Evolutionary conservation across 2,888 invertebrate species (phyloP).

Genomic region (Lasioglossum villosulum): DNA sequence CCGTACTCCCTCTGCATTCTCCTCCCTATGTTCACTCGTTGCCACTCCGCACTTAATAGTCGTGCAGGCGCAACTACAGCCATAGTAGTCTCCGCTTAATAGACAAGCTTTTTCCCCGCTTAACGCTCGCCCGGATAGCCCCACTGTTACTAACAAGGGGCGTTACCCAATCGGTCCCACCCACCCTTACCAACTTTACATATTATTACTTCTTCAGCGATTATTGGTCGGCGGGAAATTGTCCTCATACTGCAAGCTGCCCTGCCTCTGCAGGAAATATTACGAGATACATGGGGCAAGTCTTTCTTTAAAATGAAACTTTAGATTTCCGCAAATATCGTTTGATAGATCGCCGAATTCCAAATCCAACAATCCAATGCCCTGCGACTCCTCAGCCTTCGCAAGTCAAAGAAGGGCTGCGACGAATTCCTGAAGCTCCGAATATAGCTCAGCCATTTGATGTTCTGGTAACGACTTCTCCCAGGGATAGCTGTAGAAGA

Average conservation of each 20-base stretch:
- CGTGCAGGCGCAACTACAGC: conserved; percentile 27
- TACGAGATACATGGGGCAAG: background rate
- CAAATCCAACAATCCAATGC: background rate
- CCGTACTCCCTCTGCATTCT: background rate
- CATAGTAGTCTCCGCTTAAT: conserved; percentile 17
- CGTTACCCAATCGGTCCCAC: background rate
- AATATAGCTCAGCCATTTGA: conserved; percentile 52
- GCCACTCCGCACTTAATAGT: conserved; percentile 42
- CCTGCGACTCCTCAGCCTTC: background rate
- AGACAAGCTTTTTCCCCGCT: background rate
- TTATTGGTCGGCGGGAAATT: background rate
- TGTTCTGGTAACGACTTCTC: conserved; percentile 58
- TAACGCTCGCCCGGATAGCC: background rate
- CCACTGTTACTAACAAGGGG: background rate
- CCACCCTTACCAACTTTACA: background rate
- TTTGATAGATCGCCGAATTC: background rate
- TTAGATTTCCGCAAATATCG: background rate
- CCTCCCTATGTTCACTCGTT: conserved; percentile 15
- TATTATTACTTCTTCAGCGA: background rate
- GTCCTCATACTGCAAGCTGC: background rate
- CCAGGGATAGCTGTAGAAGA: conserved; percentile 53
- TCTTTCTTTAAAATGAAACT: background rate
- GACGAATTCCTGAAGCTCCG: conserved; percentile 53
- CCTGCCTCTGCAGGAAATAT: background rate
- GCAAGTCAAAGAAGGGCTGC: conserved; percentile 40